Conservation (phyloP, 2,888 invertebrate species). For the Alitta virens region DNA sequence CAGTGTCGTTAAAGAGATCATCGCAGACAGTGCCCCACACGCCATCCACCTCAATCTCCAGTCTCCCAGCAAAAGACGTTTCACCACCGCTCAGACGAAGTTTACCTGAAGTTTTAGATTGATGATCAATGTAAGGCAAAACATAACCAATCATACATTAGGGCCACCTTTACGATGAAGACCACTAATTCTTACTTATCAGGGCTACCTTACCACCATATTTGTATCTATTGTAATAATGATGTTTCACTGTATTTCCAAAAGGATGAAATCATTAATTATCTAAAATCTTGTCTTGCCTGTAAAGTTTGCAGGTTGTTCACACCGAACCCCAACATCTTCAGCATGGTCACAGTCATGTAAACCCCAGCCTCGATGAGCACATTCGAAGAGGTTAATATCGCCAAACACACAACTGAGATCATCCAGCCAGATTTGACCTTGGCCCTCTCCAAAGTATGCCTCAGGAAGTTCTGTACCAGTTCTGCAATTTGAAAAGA, state of each 20-base stretch:
- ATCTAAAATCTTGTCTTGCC: too few species aligned
- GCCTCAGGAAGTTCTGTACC: constrained; percentile 26
- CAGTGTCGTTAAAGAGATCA: constrained; percentile 30
- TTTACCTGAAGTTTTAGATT: too few species aligned
- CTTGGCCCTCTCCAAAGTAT: constrained; percentile 31
- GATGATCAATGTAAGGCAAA: too few species aligned
- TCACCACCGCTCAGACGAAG: constrained; percentile 20
- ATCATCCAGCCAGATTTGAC: constrained; percentile 37
- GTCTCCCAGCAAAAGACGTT: constrained; percentile 24
- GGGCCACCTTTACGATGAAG: too few species aligned
- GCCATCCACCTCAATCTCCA: background rate
- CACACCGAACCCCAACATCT: constrained; percentile 65
- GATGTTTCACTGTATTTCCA: too few species aligned
- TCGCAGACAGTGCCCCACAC: constrained; percentile 20
- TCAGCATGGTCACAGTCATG: constrained; percentile 73
- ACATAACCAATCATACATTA: too few species aligned
- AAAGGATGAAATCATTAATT: too few species aligned
- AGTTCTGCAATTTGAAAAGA: constrained; percentile 41
- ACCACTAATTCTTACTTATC: too few species aligned
- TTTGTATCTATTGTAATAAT: too few species aligned
- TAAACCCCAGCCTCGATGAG: constrained; percentile 65
- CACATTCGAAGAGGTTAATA: constrained; percentile 63
- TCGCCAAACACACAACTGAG: constrained; percentile 65
- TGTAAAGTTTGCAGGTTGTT: constrained; percentile 18
- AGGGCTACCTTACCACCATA: too few species aligned